Conservation (phyloP, 2,797 vertebrate genomes). For the Chlorospingus flavigularis region DNA sequence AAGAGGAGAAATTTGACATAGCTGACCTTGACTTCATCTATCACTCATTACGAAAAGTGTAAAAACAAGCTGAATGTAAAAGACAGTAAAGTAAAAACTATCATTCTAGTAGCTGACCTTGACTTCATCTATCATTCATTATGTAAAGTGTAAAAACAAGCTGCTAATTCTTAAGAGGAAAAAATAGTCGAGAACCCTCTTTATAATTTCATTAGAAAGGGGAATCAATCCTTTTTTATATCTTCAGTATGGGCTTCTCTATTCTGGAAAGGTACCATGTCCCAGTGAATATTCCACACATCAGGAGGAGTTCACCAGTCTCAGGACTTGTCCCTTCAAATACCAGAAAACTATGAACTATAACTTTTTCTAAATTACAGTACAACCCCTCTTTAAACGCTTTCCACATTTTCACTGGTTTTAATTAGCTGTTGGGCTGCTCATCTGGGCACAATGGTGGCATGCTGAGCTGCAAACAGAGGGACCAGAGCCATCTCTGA, state of each 20-base stretch:
- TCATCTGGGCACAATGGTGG: not conserved
- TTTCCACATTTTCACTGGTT: not conserved
- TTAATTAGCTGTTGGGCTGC: not conserved
- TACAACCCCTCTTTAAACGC: fast-evolving
- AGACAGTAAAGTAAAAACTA: too few species aligned
- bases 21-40: not conserved
- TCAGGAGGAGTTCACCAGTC: not conserved
- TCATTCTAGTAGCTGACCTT: not conserved
- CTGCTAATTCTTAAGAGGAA: not conserved
- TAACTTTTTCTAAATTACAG: not conserved
- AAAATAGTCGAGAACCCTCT: not conserved
- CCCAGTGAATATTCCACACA: not conserved
- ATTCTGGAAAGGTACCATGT: not conserved
- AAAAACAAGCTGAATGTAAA: not conserved
- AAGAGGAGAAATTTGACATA: not conserved
- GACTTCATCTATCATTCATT: not conserved
- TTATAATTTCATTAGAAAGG: not conserved
- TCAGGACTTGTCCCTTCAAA: not conserved
- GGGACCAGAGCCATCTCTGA: not conserved
- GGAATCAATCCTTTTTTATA: not conserved
- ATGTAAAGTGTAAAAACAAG: not conserved
- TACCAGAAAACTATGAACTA: not conserved
- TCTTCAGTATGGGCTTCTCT: not conserved
- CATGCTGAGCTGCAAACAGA: not conserved
- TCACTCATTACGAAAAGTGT: not conserved